Evolutionary conservation across 2,797 vertebrate species (phyloP), one percentile per base, ranked within the genome.

Genomic region (Hypotaenidia okinawae): DNA sequence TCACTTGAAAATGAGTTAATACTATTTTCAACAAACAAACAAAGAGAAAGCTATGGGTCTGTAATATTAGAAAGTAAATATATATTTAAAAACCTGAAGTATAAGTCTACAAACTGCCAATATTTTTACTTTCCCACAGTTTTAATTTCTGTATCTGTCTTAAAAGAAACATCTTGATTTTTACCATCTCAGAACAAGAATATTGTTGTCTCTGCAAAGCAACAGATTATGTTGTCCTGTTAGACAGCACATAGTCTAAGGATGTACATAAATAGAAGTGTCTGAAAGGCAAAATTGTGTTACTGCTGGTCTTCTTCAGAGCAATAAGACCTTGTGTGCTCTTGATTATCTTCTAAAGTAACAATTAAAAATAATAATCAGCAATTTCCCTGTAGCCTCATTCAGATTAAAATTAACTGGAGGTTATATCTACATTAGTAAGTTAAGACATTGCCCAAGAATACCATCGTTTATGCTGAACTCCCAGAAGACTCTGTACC

Each of bases 281-380:
- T 63, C 63, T 77, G 39, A 89, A 87, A 80, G n/a, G 18, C 14
- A 66, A 84, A 87, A 7, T 28, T 61, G 6, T 67, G 18, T 84
- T 87, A 74, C 19, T 62, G 32, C 16, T 64, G 19, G 9, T 67
- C 55, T 70, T 79, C 39, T 93, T 93, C 62, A 80, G 47, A 79
- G n/a, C 30, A 88, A n/a, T 69, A 82, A 76, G 59, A 51, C 22
- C 19, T 16, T 27, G 15, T 27, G 8, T 74, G 10, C 11, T 70
- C 69, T 61, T 87, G 27, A 61, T 51, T 92, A 35, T 49, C 64
- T 80, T 77, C 82, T 78, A 89, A 88, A 70, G 25, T 41, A 94
- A 80, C 54, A 74, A 91, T 67, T 91, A 82, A 90, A 87, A 92
- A 89, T 45, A 88, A 84, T 89, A 88, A 75, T 72, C 35, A 93